Conservation (phyloP, 2,113 vertebrate genomes). For the Lycaon pictus region DNA sequence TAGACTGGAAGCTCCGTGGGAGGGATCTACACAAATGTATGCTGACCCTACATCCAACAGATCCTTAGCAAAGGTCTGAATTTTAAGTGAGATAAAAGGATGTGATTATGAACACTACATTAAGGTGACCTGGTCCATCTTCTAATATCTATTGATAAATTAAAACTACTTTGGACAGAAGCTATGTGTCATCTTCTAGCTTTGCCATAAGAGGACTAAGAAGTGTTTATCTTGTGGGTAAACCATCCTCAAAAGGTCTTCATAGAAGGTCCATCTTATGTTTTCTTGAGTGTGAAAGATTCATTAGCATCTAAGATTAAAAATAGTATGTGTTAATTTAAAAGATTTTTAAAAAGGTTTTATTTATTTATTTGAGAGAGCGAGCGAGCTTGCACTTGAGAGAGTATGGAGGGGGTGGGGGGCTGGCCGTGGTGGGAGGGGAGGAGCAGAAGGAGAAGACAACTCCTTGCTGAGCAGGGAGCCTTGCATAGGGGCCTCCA, state of each 20-base stretch:
- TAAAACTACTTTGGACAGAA: slow-evolving; percentile 19
- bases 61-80: neutral
- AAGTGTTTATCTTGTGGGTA: neutral
- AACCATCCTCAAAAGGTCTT: neutral
- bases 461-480: neutral
- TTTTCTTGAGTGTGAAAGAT: neutral
- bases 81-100: neutral
- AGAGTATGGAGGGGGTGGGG: no score
- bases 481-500: neutral
- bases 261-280: neutral
- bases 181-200: neutral
- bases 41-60: neutral
- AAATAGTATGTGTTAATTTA: neutral
- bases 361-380: neutral
- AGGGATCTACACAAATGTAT: neutral
- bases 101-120: neutral
- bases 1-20: neutral
- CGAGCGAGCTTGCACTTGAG: no score
- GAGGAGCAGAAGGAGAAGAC: neutral
- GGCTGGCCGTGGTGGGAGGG: no score
- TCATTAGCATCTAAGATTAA: neutral
- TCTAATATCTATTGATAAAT: neutral
- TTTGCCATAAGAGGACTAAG: neutral
- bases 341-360: neutral
- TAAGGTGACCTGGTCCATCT: neutral